These are phyloP conservation scores for Oppia nitens DNA, from an alignment of 1,140 invertebrate genomes.

Conservation along the genomic window DNA sequence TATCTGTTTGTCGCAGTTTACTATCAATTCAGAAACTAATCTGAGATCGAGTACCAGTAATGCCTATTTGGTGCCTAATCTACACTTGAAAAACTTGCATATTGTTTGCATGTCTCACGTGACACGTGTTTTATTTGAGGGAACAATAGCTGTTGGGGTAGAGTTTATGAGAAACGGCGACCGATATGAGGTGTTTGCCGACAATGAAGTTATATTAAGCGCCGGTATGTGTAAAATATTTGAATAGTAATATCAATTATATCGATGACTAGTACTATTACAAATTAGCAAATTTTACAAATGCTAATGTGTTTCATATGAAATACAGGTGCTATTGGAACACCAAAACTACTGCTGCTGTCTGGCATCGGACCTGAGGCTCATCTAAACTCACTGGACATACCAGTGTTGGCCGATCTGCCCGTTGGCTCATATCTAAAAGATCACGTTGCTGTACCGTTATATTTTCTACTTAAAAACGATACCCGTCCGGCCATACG, in stretches of 20 bases:
- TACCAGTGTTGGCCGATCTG: slow-evolving; percentile 20
- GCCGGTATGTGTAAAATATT: no score
- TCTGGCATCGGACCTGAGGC: slow-evolving; percentile 66
- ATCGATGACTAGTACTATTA: no score
- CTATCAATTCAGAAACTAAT: slow-evolving; percentile 53
- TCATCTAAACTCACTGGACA: slow-evolving; percentile 19
- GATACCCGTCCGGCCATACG: slow-evolving; percentile 48
- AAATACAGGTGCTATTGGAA: slow-evolving; percentile 55
- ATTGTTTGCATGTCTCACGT: slow-evolving; percentile 30
- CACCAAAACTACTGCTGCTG: slow-evolving; percentile 68
- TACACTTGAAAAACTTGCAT: slow-evolving; percentile 61
- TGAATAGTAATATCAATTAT: no score
- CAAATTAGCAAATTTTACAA: no score
- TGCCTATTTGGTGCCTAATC: slow-evolving; percentile 23
- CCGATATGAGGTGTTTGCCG: slow-evolving; percentile 47
- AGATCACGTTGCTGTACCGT: slow-evolving; percentile 25
- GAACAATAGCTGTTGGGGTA: slow-evolving; percentile 62
- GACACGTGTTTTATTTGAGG: slow-evolving; percentile 51
- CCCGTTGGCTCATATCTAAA: slow-evolving; percentile 37
- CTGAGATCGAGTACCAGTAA: slow-evolving; percentile 39
- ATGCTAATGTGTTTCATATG: no score
- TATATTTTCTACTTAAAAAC: slow-evolving; percentile 7
- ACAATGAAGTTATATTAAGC: slow-evolving; percentile 67
- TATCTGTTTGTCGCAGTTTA: slow-evolving; percentile 46
- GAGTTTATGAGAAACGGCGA: slow-evolving; percentile 56